These are phyloP conservation scores for Microplitis deprimator DNA, from an alignment of 2,888 invertebrate species.

Conservation along the genomic window DNA sequence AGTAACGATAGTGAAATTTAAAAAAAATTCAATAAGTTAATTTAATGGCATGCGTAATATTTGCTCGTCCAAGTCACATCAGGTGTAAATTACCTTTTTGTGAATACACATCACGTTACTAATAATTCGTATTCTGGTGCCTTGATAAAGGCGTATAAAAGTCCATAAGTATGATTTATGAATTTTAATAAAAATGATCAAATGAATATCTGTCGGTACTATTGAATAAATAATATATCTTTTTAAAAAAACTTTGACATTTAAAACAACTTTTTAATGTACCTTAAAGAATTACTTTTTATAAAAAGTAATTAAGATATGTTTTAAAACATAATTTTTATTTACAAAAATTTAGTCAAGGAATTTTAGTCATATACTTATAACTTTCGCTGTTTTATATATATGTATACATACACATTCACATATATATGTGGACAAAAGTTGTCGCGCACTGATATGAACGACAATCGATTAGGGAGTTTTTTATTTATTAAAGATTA, in stretches of 20 bases:
- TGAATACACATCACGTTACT: not conserved
- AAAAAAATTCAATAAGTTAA: not conserved
- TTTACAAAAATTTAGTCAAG: no score
- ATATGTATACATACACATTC: not conserved
- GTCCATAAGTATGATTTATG: not conserved
- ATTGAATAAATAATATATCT: not conserved
- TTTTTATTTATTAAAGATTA: no score
- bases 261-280: not conserved
- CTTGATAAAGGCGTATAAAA: not conserved
- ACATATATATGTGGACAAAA: no score
- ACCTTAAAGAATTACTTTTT: no score
- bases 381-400: not conserved
- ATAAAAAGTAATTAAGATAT: no score
- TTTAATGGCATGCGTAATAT: not conserved
- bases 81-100: not conserved
- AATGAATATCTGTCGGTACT: not conserved
- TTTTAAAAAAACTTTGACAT: not conserved
- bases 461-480: no score
- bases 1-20: not conserved
- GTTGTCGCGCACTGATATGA: no score
- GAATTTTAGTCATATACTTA: not conserved
- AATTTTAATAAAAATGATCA: not conserved
- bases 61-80: not conserved
- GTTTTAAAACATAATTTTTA: no score
- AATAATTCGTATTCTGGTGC: not conserved